Base-by-base conservation (phyloP, 1,140 invertebrate genomes). In the Caerostris extrusa region DNA sequence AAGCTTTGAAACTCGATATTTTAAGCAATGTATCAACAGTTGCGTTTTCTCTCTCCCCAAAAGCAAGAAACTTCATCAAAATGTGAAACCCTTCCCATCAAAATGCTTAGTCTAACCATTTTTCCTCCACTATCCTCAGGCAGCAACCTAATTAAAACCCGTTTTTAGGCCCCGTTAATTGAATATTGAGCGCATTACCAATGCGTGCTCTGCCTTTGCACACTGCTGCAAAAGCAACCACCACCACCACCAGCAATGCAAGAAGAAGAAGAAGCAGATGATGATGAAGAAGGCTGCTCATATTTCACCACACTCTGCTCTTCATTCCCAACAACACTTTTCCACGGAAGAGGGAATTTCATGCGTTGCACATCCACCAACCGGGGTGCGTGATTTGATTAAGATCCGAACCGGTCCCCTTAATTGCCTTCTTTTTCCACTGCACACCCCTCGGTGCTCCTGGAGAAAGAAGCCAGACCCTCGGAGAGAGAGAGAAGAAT, bases 371-470 rank as follows among this genome's bases (percentile, higher is more conserved):
- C 61, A 69, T 81, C 60, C 64, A 57, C n/a, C 55, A 50, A 87
- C 55, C 57, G 56, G 58, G 12, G 85, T 93, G 64, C 92, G 85
- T 93, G 92, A 93, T 93, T 93, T 93, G 85, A 93, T 93, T 93
- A 93, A 93, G 92, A 93, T 93, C 92, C 92, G 53, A 5, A 55
- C 64, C 14, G 58, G 67, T 61, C 56, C 64, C 77, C 92, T 82
- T 93, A 93, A 93, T 93, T 93, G 85, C 92, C 86, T 34, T 87
- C 83, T 55, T 93, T 93, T 89, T 85, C 69, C 88, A 58, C 58
- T 34, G 10, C 34, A 17, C 69, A 61, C 53, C 81, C 60, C 50
- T 82, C 58, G 8, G 50, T 91, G 71, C 71, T 60, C 34, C 61
- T 34, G 53, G 55, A 77, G 91, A 93, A 87, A 93, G 91, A 93